Evolutionary conservation across 2,888 invertebrate genomes (phyloP), one percentile per base, ranked within the genome.

Genomic region (Carpatolechia fugitivella): DNA sequence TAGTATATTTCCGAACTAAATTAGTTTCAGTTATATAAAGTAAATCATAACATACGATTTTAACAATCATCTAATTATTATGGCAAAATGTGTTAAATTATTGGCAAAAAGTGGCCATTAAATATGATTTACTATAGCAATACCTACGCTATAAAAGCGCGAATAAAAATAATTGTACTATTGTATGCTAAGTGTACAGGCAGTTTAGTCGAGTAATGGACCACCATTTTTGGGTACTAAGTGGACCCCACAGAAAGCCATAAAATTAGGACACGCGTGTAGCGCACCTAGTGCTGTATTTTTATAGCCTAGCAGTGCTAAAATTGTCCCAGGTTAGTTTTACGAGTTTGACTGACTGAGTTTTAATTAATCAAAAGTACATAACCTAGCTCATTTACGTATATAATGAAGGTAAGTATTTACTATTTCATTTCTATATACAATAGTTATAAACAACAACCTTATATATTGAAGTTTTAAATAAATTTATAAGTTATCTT

Each of bases 181-280:
- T 88, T 87, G 87, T 89, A 89, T 89, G 85, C 86, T 74, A 86
- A 85, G 66, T 74, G 58, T 76, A 86, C 79, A 80, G 74, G 77
- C 74, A 72, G 60, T 84, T 80, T 68, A 66, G 64, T 57, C 56
- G 68, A 64, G 68, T 85, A 82, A 82, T 80, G 72, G 76, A 63
- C 65, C 51, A 64, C 77, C 78, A 69, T 80, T 69, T 82, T 79
- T 70, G 80, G 72, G 75, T 84, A 82, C 83, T 77, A 82, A 86
- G 77, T 80, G 74, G 88, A 85, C 88, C 87, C 64, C 88, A 86
- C 85, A 81, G 68, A 72, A 67, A 36, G 35, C 18, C n/a, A 36
- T 47, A 47, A 35, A 51, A 38, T 49, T 35, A 44, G 44, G 29
- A n/a, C 47, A 47, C 30, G 16, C 14, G 13, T 14, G 16, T 13